Evolutionary conservation across 1,140 invertebrate species (phyloP).

Genomic region (Leptopilina clavipes): DNA sequence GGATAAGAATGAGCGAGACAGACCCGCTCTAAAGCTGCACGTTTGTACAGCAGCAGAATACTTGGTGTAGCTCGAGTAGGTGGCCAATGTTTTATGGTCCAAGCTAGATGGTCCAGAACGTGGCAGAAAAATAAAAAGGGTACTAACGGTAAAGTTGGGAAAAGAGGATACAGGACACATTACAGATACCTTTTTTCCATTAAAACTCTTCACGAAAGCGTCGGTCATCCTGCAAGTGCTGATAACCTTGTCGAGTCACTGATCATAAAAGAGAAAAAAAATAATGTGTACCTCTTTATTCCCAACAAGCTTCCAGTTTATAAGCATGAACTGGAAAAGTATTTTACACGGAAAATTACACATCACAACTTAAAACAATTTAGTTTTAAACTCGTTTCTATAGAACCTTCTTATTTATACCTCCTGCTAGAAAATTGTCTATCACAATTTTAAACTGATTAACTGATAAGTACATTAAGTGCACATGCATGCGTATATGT

Average conservation of each 20-base stretch:
- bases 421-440: background rate
- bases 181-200: conserved; percentile 64
- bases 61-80: conserved; percentile 46
- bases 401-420: background rate
- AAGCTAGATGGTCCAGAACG: conserved; percentile 66
- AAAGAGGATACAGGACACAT: conserved; percentile 43
- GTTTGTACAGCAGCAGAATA: conserved; percentile 53
- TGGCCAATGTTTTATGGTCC: conserved; percentile 66
- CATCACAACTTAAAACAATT: conserved; percentile 2
- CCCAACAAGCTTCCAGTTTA: background rate
- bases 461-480: conserved; percentile 26
- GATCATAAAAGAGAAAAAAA: conserved; percentile 1
- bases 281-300: background rate
- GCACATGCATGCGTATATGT: conserved; percentile 14
- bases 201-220: conserved; percentile 42
- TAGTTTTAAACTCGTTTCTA: background rate
- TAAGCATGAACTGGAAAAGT: background rate
- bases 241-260: background rate
- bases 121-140: conserved; percentile 63
- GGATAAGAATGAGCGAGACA: conserved; percentile 34
- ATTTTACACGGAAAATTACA: background rate
- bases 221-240: conserved; percentile 7
- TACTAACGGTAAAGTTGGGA: conserved; percentile 42
- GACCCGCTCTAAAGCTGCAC: conserved; percentile 62
- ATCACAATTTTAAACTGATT: conserved; percentile 3